These are phyloP conservation scores for Ectemnius cavifrons DNA, from an alignment of 2,888 invertebrate genomes.

Conservation along the genomic window DNA sequence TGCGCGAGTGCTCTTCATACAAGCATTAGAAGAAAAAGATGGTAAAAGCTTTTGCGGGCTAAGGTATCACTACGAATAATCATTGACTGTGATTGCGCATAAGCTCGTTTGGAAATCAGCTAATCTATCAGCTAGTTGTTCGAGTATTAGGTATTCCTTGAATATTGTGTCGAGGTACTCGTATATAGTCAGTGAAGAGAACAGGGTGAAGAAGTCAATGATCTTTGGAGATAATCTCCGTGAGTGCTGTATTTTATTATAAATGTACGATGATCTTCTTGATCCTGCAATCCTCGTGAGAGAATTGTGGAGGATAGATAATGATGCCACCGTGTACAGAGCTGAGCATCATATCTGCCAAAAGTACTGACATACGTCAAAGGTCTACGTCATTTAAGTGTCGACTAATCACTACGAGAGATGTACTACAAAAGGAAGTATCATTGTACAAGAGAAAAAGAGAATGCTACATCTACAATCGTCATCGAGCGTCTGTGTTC, in stretches of 20 bases:
- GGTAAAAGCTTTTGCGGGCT: background rate
- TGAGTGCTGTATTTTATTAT: background rate
- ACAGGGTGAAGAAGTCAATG: constrained; percentile 6
- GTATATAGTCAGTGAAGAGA: constrained; percentile 15
- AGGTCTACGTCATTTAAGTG: too few species aligned
- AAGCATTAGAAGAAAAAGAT: constrained; percentile 1
- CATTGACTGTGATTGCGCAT: constrained; percentile 20
- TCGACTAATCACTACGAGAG: constrained; percentile 3
- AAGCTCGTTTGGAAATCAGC: background rate
- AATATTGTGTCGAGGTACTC: constrained; percentile 16
- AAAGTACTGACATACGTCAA: background rate
- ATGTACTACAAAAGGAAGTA: background rate
- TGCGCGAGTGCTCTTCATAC: too few species aligned
- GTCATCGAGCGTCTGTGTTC: constrained; percentile 11
- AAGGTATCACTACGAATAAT: constrained; percentile 2
- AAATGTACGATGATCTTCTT: background rate
- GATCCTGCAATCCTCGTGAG: constrained; percentile 16
- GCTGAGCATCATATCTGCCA: constrained; percentile 36
- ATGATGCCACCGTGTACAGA: constrained; percentile 37
- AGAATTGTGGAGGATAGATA: background rate
- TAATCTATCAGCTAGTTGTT: constrained; percentile 9
- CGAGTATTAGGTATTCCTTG: background rate
- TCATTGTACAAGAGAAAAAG: background rate
- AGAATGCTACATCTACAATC: background rate
- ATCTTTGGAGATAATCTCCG: too few species aligned